Conservation (phyloP, 1,140 invertebrate genomes). For the Halesus radiatus region DNA sequence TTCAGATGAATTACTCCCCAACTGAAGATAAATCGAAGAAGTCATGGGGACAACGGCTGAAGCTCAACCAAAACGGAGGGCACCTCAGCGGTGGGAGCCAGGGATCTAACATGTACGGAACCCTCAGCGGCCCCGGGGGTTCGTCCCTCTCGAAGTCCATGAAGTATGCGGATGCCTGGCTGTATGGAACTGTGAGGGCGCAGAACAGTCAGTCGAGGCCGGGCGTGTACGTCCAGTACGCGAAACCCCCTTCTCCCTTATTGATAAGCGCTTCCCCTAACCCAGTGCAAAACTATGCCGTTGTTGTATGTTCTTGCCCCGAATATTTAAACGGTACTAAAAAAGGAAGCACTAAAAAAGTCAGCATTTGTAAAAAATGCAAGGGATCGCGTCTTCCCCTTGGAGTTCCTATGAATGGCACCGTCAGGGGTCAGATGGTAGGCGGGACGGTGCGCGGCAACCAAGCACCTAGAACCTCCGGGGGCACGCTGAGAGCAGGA, state of each 20-base stretch:
- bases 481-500: constrained; percentile 69
- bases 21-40: constrained; percentile 66
- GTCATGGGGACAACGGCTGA: constrained; percentile 67
- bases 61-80: constrained; percentile 59
- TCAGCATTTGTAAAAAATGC: constrained; percentile 83
- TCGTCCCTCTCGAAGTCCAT: constrained; percentile 82
- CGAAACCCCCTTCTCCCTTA: constrained; percentile 71
- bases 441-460: constrained; percentile 73
- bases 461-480: constrained; percentile 63
- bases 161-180: constrained; percentile 87
- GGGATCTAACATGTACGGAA: constrained; percentile 62
- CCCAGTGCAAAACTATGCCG: constrained; percentile 72
- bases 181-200: constrained; percentile 81
- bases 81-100: neutral
- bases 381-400: constrained; percentile 80
- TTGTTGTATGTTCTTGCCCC: constrained; percentile 82
- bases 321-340: constrained; percentile 83
- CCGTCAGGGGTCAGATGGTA: constrained; percentile 68
- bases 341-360: constrained; percentile 77
- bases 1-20: constrained; percentile 57
- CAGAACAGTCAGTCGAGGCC: constrained; percentile 67
- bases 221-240: constrained; percentile 68
- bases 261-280: constrained; percentile 68
- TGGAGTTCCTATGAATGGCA: constrained; percentile 73
- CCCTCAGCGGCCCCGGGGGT: constrained; percentile 68